Evolutionary conservation across 2,113 vertebrate species (phyloP).

Genomic region (Plecturocebus donacophilus): DNA sequence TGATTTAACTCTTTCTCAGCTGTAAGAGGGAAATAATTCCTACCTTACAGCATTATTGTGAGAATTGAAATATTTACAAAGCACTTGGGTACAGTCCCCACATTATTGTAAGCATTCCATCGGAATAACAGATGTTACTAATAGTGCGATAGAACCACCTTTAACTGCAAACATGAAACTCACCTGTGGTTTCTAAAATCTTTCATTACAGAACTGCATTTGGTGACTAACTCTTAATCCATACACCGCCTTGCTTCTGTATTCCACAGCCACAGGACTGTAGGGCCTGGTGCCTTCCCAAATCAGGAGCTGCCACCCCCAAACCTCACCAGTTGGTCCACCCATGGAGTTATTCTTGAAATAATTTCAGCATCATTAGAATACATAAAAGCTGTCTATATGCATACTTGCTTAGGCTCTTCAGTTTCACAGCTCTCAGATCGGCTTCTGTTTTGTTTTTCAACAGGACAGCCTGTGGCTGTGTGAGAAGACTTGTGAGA

Average conservation of each 20-base stretch:
- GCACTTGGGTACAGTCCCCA: background rate
- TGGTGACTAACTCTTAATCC: background rate
- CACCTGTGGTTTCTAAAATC: background rate
- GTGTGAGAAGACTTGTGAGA: conserved; percentile 94
- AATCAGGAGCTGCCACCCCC: background rate
- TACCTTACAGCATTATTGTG: background rate
- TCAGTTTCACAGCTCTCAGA: no score
- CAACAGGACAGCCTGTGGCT: conserved; percentile 94
- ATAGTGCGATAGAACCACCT: fast-evolving
- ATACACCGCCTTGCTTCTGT: background rate
- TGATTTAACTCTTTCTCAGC: background rate
- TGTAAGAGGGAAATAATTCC: background rate
- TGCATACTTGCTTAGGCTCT: background rate
- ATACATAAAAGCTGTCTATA: background rate
- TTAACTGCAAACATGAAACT: background rate
- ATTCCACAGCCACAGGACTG: background rate
- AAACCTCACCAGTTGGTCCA: background rate
- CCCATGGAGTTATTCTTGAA: background rate
- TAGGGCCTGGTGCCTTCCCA: no score
- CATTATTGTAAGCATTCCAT: fast-evolving
- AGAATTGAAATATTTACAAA: background rate
- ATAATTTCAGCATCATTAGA: no score
- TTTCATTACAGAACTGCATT: background rate
- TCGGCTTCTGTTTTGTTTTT: background rate
- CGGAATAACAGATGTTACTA: background rate